Base-by-base conservation (phyloP, 2,888 invertebrate species). In the Ernsta delagoae region DNA sequence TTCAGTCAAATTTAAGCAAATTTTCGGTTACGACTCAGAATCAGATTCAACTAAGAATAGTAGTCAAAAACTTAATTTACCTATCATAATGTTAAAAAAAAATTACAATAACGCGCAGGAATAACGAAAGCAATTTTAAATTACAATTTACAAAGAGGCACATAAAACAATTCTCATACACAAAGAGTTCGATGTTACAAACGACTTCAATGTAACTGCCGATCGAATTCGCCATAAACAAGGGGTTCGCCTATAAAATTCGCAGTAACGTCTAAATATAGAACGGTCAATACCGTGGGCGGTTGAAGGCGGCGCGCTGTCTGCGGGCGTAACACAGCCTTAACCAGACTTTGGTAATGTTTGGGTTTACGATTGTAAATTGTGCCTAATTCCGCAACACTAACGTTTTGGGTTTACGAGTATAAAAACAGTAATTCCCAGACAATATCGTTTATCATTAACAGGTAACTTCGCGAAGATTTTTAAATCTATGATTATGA, bases 201-300 rank as follows among this genome's bases (percentile, higher is more conserved):
- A 24, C 24, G 8, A 53, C 53, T 24, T 53, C 53, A 24, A 8
- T 24, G 53, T 53, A 53, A 53, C 24, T 57, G 39, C 39, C 57
- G 12, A 36, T 57, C 34, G 34, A 36, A 57, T 59, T 57, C 79
- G 75, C 75, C 76, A 75, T 76, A 78, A 82, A 70, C 76, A 59
- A 34, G 59, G 24, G 59, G 31, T 59, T 59, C 12, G 63, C 69
- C 70, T 71, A 73, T 75, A 70, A 75, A 75, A 75, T 75, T 75
- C 70, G 76, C 73, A 71, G 71, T 71, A 59, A 54, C 61, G 71
- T 76, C 89, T 91, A 90, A 84, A 90, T 88, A 85, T 91, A 91
- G 88, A 84, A 83, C 80, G 90, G 88, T 91, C 91, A 91, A 91
- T 91, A 91, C 76, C 74, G 73, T 74, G 72, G 75, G 79, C 68